Evolutionary conservation across 2,888 invertebrate species (phyloP).

Genomic region (Amphipoea oculea): DNA sequence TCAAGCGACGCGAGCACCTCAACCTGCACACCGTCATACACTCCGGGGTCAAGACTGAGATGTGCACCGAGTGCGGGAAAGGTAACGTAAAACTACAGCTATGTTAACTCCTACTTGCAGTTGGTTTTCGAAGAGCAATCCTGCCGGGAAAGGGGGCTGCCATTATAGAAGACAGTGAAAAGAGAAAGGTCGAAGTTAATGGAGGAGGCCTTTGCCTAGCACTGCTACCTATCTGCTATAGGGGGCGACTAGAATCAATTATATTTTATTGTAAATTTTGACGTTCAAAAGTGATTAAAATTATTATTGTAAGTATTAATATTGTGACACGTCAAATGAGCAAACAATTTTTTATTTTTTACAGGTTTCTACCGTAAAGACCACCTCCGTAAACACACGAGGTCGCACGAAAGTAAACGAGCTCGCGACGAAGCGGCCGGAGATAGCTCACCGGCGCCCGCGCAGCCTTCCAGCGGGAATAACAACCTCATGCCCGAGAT

Average conservation of each 20-base stretch:
- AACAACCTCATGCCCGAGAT: constrained; percentile 81
- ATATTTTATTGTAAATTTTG: not conserved
- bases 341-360: not conserved
- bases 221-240: too few relatives aligned
- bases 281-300: not conserved
- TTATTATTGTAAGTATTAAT: not conserved
- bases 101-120: not conserved
- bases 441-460: constrained; percentile 81
- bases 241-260: not conserved
- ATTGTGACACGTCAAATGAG: not conserved
- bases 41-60: constrained; percentile 95
- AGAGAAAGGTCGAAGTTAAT: not conserved
- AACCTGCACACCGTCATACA: constrained; percentile 96
- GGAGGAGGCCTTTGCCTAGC: not conserved
- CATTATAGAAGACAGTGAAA: not conserved
- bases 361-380: constrained; percentile 94
- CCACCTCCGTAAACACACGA: constrained; percentile 94
- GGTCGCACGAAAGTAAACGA: constrained; percentile 94
- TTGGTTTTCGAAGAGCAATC: not conserved
- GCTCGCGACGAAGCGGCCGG: constrained; percentile 92
- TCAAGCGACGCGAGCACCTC: constrained; percentile 95
- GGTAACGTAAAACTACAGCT: constrained; percentile 72
- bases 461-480: constrained; percentile 35
- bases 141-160: too few relatives aligned
- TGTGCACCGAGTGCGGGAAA: constrained; percentile 94